Conservation (phyloP, 2,113 vertebrate genomes). For the Condylura cristata region DNA sequence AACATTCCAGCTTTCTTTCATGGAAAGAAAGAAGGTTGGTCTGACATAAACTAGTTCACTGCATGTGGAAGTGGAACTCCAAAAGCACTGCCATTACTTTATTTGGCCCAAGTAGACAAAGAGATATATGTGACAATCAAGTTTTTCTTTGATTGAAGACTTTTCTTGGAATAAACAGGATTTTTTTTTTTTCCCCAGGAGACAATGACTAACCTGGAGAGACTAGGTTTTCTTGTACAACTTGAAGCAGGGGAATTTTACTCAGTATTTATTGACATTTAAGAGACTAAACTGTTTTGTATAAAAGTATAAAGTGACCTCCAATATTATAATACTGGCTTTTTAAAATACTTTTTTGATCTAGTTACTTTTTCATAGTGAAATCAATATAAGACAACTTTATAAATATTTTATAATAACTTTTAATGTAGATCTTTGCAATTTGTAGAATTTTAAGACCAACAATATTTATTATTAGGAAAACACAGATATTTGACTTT, state of each 20-base stretch:
- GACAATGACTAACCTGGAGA: background rate
- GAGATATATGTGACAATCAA: background rate
- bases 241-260: background rate
- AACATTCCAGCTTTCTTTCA: background rate
- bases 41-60: background rate
- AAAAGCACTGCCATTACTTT: background rate
- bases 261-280: background rate
- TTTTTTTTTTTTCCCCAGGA: background rate
- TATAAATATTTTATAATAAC: background rate
- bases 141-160: background rate
- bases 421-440: background rate
- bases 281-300: background rate
- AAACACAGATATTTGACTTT: background rate
- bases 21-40: background rate
- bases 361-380: background rate
- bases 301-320: background rate
- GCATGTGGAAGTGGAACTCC: background rate
- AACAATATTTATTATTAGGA: background rate
- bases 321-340: background rate
- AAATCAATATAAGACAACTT: conserved; percentile 32
- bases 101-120: background rate
- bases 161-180: background rate
- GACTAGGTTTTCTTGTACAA: background rate
- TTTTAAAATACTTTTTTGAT: conserved; percentile 23
- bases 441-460: background rate